phyloP scores from a whole-genome alignment of 2,797 vertebrate genomes.

The Limosa lapponica region DNA sequence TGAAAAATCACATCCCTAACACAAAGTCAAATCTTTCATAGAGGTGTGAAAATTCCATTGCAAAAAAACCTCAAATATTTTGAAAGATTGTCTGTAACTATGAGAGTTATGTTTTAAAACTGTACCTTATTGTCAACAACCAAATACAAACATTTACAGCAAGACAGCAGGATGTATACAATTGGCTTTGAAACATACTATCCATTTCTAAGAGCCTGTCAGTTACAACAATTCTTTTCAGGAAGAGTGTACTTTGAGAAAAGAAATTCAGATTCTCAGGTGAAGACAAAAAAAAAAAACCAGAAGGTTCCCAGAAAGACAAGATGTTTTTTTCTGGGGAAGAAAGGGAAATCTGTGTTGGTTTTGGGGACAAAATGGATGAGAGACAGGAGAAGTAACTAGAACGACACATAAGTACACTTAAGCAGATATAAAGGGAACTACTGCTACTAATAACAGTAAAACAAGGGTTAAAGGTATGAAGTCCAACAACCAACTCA shows the following conservation, averaged over 20 bases:
- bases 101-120: not conserved
- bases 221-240: not conserved
- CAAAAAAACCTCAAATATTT: not conserved
- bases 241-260: not conserved
- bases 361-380: not conserved
- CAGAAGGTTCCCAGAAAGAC: not conserved
- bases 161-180: not conserved
- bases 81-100: not conserved
- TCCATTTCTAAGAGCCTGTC: not conserved
- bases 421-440: not conserved
- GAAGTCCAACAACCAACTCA: slow-evolving; percentile 7
- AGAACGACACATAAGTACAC: not conserved
- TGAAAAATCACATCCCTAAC: not conserved
- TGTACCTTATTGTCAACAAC: not conserved
- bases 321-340: not conserved
- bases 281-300: not conserved
- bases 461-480: slow-evolving; percentile 24
- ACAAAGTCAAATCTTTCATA: not conserved
- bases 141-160: not conserved
- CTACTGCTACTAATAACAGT: not conserved
- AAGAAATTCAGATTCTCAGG: not conserved
- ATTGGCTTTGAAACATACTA: not conserved
- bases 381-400: not conserved
- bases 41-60: not conserved
- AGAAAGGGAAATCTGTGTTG: not conserved